Base-by-base conservation (phyloP, 2,113 vertebrate species). In the Chlamydotis undulata region DNA sequence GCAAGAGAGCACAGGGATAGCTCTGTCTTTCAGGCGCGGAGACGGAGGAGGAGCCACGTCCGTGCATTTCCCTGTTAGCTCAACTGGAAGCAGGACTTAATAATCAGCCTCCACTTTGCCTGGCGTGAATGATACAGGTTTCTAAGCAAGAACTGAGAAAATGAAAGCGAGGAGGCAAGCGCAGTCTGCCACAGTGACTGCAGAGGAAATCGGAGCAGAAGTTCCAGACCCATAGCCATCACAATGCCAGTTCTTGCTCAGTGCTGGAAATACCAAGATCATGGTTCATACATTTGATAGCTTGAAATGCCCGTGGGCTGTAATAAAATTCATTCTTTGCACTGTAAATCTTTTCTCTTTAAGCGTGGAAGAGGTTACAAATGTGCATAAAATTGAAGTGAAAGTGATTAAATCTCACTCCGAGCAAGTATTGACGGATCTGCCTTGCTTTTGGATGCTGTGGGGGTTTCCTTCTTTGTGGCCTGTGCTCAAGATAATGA, bases 331-430 rank as follows among this genome's bases (percentile, higher is more conserved):
- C 56, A 55, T 87, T 53, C 64, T 75, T 84, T 82, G 61, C 77
- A 65, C 95, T 84, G 65, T 69, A 93, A 92, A 95, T 89, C 94
- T 93, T 55, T 73, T 80, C 90, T 93, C 61, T 87, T 95, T 89
- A 92, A 79, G 95, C 83, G 43, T 52, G 63, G 89, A 92, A 95
- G 94, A 94, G 77, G 94, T 95, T 92, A 96, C 86, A 96, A 94
- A 94, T 89, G 91, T 92, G 94, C 92, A 87, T 96, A 82, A 94
- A 96, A 96, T 87, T 89, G 94, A 82, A 94, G 91, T 7, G 50
- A 65, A 28, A 92, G 91, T 77, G 96, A 96, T 94, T 96, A 95
- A 91, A 96, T 96, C 91, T 95, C 8, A 55, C 86, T 79, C 43
- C 55, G 77, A 96, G 89, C 53, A 39, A 55, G 69, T 87, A 85